These are phyloP conservation scores for Zapornia atra DNA, from an alignment of 2,113 vertebrate species.

Conservation along the genomic window DNA sequence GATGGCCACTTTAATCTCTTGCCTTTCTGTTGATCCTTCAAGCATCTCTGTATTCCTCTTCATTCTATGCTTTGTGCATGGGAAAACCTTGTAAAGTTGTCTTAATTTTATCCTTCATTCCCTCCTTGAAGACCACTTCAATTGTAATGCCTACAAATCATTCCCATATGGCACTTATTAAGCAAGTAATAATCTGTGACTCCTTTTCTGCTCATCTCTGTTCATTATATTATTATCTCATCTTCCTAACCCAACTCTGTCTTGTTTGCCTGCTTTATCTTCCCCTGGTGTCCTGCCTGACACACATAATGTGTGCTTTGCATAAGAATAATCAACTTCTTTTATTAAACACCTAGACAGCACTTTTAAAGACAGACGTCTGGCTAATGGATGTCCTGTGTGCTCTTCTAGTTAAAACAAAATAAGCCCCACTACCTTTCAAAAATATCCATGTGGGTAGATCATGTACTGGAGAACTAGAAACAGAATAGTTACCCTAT, in stretches of 20 bases:
- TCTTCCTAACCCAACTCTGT: neutral
- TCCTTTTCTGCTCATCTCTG: neutral
- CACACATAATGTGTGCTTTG: neutral
- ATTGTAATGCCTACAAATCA: slow-evolving; percentile 17
- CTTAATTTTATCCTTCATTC: slow-evolving; percentile 14
- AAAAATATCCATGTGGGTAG: neutral
- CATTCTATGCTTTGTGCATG: neutral
- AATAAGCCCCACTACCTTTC: neutral
- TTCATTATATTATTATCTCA: neutral
- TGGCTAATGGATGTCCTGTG: neutral
- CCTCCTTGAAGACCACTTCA: neutral
- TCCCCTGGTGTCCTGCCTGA: neutral
- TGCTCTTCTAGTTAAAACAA: neutral
- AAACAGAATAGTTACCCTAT: neutral
- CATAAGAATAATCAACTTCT: neutral
- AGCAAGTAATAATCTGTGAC: slow-evolving; percentile 14
- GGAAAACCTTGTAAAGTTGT: slow-evolving; percentile 12
- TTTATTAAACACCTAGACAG: neutral
- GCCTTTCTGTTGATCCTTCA: neutral
- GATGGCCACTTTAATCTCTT: neutral
- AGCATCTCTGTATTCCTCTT: neutral
- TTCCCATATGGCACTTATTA: slow-evolving; percentile 4
- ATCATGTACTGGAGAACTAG: neutral
- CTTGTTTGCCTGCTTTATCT: neutral
- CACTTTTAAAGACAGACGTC: neutral